A percentile compares a stretch with the other conserved stretches of the same genome.
Evolutionary conservation across 1,140 invertebrate genomes (phyloP).

Genomic region (Luehdorfia chinensis): DNA sequence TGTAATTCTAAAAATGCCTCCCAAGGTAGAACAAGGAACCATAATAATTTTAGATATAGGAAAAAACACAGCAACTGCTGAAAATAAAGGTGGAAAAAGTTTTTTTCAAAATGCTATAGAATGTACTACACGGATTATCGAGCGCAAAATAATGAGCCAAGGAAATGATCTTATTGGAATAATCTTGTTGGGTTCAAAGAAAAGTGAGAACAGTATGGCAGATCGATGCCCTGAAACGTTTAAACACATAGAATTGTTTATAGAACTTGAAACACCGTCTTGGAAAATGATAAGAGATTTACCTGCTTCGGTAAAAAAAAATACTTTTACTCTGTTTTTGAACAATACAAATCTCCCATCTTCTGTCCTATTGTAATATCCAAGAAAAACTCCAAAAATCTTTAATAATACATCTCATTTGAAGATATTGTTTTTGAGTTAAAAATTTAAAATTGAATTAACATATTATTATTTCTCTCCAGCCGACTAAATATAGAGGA

Average conservation of each 20-base stretch:
- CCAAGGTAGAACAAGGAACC: constrained; percentile 52
- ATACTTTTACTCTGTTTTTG: no score
- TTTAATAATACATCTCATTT: no score
- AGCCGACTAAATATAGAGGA: constrained; percentile 51
- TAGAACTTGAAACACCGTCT: constrained; percentile 42
- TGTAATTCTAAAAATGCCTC: constrained; percentile 40
- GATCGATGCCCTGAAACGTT: constrained; percentile 37
- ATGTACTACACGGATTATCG: constrained; percentile 54
- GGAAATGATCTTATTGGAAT: constrained; percentile 56
- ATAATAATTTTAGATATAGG: constrained; percentile 67
- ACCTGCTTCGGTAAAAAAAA: constrained; percentile 45
- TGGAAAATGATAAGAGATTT: constrained; percentile 63
- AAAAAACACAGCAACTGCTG: constrained; percentile 35
- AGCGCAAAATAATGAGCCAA: constrained; percentile 68
- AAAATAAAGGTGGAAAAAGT: constrained; percentile 51
- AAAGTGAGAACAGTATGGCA: constrained; percentile 51
- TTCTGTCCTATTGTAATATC: no score
- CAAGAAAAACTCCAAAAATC: no score
- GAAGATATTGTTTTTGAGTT: no score
- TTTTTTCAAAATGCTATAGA: constrained; percentile 58
- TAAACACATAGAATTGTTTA: constrained; percentile 44
- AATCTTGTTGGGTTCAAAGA: constrained; percentile 59
- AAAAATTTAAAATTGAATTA: not conserved
- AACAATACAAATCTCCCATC: no score
- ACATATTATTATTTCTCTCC: no score